A percentile compares a stretch with the other conserved stretches of the same genome.
phyloP scores from a whole-genome alignment of 2,113 vertebrate species.

The Oreochromis aureus region DNA sequence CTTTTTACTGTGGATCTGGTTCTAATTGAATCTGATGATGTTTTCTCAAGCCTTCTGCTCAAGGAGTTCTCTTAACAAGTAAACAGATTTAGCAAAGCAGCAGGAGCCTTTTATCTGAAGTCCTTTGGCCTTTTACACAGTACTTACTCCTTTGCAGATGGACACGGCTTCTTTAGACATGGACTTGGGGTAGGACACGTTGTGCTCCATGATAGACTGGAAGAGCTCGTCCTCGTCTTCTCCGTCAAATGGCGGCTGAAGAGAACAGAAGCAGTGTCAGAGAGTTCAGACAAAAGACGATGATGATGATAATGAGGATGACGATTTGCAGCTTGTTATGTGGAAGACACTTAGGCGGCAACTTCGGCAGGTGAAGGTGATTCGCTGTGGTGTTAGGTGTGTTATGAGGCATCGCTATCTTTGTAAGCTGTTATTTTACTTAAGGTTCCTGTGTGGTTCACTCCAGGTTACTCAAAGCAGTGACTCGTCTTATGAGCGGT shows the following conservation, averaged over 20 bases:
- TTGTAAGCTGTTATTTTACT: neutral
- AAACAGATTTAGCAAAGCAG: neutral
- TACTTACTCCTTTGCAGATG: constrained; percentile 89
- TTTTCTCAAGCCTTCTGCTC: neutral
- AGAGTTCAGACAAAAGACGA: neutral
- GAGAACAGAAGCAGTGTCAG: neutral
- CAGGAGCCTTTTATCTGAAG: neutral
- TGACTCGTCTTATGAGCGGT: neutral
- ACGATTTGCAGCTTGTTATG: neutral
- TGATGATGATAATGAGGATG: neutral
- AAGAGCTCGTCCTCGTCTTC: constrained; percentile 97
- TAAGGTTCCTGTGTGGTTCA: neutral
- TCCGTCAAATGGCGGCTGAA: constrained; percentile 92
- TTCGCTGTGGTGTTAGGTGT: neutral
- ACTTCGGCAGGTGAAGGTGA: neutral
- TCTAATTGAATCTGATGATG: neutral
- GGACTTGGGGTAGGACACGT: constrained; percentile 95
- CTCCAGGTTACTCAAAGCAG: neutral
- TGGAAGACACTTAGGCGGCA: neutral
- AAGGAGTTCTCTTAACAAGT: neutral
- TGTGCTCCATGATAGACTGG: constrained; percentile 99
- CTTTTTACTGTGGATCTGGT: neutral
- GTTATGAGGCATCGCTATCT: neutral
- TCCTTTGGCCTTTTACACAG: neutral
- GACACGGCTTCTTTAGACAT: constrained; percentile 96